phyloP scores from a whole-genome alignment of 2,888 invertebrate genomes.

The Ametastegia equiseti region DNA sequence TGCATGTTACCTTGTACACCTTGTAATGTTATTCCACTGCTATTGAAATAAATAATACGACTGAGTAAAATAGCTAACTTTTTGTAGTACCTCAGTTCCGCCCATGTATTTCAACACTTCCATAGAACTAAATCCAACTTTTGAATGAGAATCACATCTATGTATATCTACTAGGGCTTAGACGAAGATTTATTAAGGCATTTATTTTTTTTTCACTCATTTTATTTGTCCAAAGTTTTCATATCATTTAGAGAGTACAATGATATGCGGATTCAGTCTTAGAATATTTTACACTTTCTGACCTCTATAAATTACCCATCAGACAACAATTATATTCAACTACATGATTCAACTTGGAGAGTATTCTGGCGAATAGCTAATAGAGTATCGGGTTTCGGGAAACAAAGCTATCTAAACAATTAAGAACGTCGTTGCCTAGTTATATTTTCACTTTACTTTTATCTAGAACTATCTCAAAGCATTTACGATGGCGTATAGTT shows the following conservation, averaged over 20 bases:
- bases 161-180: too few species aligned
- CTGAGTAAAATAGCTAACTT: conserved; percentile 51
- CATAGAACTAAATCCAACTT: too few species aligned
- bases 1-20: conserved; percentile 65
- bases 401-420: neutral
- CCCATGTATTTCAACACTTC: conserved; percentile 27
- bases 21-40: conserved; percentile 70
- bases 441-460: neutral
- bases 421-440: neutral
- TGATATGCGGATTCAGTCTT: conserved; percentile 66
- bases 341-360: neutral
- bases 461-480: conserved; percentile 11
- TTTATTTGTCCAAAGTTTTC: conserved; percentile 52
- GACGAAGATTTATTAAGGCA: conserved; percentile 49
- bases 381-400: neutral
- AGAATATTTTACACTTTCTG: conserved; percentile 50
- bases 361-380: neutral
- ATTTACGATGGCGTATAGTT: neutral
- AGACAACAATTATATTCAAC: conserved; percentile 16
- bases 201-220: conserved; percentile 14
- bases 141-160: too few species aligned
- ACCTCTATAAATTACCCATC: conserved; percentile 18
- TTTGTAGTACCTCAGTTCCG: conserved; percentile 20
- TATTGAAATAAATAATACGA: conserved; percentile 69
- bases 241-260: conserved; percentile 54